Evolutionary conservation across 2,797 vertebrate genomes (phyloP), one percentile per base, ranked within the genome.

Genomic region (Sphaeramia orbicularis): DNA sequence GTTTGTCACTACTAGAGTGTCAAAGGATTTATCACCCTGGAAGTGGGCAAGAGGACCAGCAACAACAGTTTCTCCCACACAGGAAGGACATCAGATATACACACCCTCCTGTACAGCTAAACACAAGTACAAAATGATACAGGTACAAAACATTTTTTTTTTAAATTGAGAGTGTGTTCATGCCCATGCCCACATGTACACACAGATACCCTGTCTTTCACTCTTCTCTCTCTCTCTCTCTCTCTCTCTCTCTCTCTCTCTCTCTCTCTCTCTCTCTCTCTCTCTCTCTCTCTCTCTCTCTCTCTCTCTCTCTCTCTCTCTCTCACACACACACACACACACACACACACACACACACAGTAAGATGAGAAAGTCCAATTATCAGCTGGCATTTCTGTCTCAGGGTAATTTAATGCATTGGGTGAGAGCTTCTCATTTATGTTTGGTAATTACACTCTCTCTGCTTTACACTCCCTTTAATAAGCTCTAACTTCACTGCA

Each of bases 371-470:
- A 90, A 90, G 89, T 91, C 86, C 91, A 93, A 91, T 92, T 92
- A 93, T 92, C 85, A 84, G 74, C 75, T 81, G 80, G 81, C 87
- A 89, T 88, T 93, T 83, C 89, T 89, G 86, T 89, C 87, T 87
- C 76, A 86, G 90, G 86, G 80, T 93, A 90, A 91, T 93, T 91
- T 90, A 90, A 91, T 90, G 84, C 86, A 90, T 86, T 89, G 89
- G 90, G 86, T 87, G 88, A 91, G 87, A 91, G 89, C 87, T 91
- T 90, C 90, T 91, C 91, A 92, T 92, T 92, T 92, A 88, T 91
- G 91, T 90, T 91, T 89, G 83, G 92, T 92, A 91, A 93, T 93
- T 92, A 92, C 89, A 91, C 85, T 89, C 86, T 87, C 87, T 89
- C 87, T 92, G 85, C 90, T 91, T 89, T 90, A 92, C 90, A 92